Percentiles rank a stretch among this genome's conserved stretches.
Evolutionary conservation across 2,113 vertebrate genomes (phyloP).

Genomic region (Pogonocichla stellata): DNA sequence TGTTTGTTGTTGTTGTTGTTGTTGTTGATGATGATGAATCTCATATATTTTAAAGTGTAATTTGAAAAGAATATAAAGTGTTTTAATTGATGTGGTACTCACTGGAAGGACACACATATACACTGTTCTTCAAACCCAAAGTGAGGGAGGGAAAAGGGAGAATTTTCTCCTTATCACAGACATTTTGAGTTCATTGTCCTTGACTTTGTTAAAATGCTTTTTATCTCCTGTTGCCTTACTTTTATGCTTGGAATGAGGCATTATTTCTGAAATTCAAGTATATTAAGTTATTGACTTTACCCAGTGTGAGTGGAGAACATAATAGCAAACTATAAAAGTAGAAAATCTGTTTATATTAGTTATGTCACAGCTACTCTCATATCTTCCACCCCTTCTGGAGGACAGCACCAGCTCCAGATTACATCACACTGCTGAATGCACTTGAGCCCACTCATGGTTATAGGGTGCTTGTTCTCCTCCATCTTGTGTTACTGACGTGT

Average conservation of each 20-base stretch:
- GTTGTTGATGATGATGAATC: not conserved
- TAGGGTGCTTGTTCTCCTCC: not conserved
- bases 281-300: not conserved
- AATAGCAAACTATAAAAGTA: slow-evolving; percentile 29
- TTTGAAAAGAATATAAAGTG: not conserved
- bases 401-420: not conserved
- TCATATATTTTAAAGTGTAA: not conserved
- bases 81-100: not conserved
- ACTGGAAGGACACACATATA: not conserved
- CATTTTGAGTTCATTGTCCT: not conserved
- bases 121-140: not conserved
- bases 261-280: slow-evolving; percentile 25
- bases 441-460: not conserved
- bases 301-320: not conserved
- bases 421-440: not conserved
- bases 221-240: not conserved
- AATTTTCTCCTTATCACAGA: not conserved
- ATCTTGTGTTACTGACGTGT: not conserved
- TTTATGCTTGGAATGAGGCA: not conserved
- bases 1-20: not conserved
- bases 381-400: not conserved
- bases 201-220: slow-evolving; percentile 35
- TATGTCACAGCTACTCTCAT: not conserved
- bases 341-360: not conserved
- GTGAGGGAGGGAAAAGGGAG: not conserved